Base-by-base conservation (phyloP, 2,797 vertebrate genomes). In the Enteromius thamalakanensis region DNA sequence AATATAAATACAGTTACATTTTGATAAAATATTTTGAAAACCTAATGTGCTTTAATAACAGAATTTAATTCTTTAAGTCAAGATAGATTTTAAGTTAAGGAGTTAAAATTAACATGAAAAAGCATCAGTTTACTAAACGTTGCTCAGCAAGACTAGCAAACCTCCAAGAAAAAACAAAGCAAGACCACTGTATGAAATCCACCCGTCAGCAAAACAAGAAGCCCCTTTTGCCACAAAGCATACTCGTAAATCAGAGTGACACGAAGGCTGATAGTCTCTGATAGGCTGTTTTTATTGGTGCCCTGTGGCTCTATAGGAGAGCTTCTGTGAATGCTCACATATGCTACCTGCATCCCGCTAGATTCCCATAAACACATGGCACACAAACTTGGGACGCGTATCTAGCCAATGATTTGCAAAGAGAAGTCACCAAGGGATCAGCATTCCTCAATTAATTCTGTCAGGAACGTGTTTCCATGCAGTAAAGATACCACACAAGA, bases 141-240 rank as follows among this genome's bases (percentile, higher is more conserved):
- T 83, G 76, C 75, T 85, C 71, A 53, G 19, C 58, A 80, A 75
- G n/a, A 80, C 84, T 71, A 84, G 79, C 68, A 78, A 75, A 62
- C 83, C 62, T 70, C 47, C 81, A n/a, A 71, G 78, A 84, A 76
- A 83, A 86, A 76, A 60, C 17, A 26, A 26, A 74, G 34, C 19
- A 81, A 74, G 80, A 81, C 58, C 86, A 81, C 68, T 64, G 78
- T 85, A 81, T 84, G 86, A 79, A 84, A 85, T 85, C 62, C 77
- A 64, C 72, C 85, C 82, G 62, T 89, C 84, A 89, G 86, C 86
- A 87, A 86, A 86, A 87, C 86, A 87, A 86, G 85, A 81, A 85
- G 64, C 86, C 76, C 51, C 67, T 79, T 81, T 86, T 74, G 69
- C 58, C 69, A 74, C 80, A 81, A 81, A 74, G 80, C 77, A 76